Evolutionary conservation across 2,797 vertebrate genomes (phyloP).

Genomic region (Lacerta bilineata): DNA sequence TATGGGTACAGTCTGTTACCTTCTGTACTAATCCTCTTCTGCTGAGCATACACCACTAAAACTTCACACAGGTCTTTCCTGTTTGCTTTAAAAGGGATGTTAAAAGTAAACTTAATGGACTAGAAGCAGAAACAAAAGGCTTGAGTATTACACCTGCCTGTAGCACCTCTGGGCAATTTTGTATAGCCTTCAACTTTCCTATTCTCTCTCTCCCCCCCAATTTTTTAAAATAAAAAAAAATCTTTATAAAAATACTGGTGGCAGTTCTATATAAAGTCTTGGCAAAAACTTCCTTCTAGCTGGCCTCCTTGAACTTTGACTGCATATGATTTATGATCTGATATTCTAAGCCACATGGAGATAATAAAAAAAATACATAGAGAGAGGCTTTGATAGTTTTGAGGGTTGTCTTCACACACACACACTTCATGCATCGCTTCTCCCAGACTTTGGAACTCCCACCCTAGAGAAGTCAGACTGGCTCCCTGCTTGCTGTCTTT

Average conservation of each 20-base stretch:
- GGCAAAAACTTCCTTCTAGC: neutral
- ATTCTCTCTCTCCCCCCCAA: neutral
- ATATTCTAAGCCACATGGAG: neutral
- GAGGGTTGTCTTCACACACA: no score
- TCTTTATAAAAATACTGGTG: neutral
- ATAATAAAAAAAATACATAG: neutral
- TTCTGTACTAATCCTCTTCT: conserved; percentile 55
- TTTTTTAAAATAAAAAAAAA: no score
- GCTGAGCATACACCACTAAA: conserved; percentile 61
- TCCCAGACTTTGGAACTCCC: no score
- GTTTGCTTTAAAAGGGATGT: conserved; percentile 62
- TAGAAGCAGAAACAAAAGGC: conserved; percentile 48
- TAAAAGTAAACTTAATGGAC: conserved; percentile 47
- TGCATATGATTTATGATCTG: neutral
- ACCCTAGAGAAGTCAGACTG: no score
- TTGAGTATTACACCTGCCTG: conserved; percentile 42
- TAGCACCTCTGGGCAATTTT: conserved; percentile 37
- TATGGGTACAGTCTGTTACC: conserved; percentile 54
- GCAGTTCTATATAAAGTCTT: neutral
- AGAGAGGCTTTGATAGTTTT: no score
- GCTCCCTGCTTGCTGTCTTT: no score
- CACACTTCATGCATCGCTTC: no score
- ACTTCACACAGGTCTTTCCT: conserved; percentile 69
- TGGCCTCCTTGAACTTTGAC: neutral
- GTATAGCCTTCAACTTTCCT: conserved; percentile 22